These are phyloP conservation scores for Zaprionus africanus DNA, from an alignment of 1,140 invertebrate genomes.

Conservation along the genomic window DNA sequence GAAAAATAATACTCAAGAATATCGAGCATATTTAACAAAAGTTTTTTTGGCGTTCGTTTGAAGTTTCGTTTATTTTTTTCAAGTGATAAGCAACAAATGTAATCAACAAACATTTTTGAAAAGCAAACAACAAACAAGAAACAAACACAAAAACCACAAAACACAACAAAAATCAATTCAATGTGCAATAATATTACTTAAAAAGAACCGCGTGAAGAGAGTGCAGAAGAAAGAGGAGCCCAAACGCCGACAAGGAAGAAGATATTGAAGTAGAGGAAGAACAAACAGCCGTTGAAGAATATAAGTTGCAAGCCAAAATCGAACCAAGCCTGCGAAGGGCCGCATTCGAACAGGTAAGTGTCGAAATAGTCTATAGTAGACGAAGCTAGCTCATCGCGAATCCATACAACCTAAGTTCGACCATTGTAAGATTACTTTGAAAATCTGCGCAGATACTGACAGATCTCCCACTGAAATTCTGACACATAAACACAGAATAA, in stretches of 20 bases:
- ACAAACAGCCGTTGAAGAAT: neutral
- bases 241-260: neutral
- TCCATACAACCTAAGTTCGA: neutral
- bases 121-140: neutral
- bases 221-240: neutral
- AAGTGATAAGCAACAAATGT: slow-evolving; percentile 14
- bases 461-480: no score
- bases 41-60: slow-evolving; percentile 28
- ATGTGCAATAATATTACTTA: slow-evolving; percentile 15
- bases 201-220: neutral
- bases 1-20: neutral
- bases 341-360: slow-evolving; percentile 3
- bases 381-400: neutral
- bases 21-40: slow-evolving; percentile 4
- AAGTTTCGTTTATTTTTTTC: slow-evolving; percentile 12
- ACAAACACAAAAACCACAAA: neutral
- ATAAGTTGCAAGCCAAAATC: neutral
- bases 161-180: neutral
- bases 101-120: slow-evolving; percentile 1
- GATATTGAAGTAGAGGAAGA: slow-evolving; percentile 3
- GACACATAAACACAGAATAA: no score
- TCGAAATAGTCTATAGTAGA: neutral
- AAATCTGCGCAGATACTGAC: no score
- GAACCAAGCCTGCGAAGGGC: slow-evolving; percentile 21
- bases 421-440: neutral